A percentile compares a stretch with the other conserved stretches of the same genome.
Evolutionary conservation across 1,140 invertebrate species (phyloP).

Genomic region (Zaprionus gabonicus): DNA sequence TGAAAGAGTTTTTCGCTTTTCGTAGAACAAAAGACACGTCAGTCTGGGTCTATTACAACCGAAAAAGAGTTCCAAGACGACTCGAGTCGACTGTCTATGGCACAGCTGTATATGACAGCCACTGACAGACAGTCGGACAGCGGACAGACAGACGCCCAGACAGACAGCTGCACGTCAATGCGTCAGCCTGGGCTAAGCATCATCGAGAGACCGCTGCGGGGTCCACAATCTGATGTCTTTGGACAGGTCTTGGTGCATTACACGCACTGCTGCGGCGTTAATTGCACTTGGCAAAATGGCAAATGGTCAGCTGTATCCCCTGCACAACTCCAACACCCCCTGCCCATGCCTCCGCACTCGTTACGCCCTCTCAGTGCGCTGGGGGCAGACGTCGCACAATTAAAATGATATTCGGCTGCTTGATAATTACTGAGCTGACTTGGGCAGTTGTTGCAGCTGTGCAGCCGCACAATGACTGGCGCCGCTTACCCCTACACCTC

Average conservation of each 20-base stretch:
- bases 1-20: constrained; percentile 56
- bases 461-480: constrained; percentile 17
- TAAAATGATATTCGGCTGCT: constrained; percentile 51
- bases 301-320: constrained; percentile 46
- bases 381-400: constrained; percentile 41
- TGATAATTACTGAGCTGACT: constrained; percentile 42
- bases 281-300: constrained; percentile 55
- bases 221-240: neutral
- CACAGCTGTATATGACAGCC: constrained; percentile 23
- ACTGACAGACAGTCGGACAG: constrained; percentile 19
- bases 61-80: neutral
- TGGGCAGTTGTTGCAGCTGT: constrained; percentile 27
- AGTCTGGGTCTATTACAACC: neutral
- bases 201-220: constrained; percentile 6
- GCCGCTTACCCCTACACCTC: neutral
- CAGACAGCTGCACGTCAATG: constrained; percentile 52
- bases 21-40: constrained; percentile 55
- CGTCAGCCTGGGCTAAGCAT: constrained; percentile 49
- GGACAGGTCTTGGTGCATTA: constrained; percentile 28
- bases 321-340: no score
- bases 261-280: constrained; percentile 41
- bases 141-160: constrained; percentile 21
- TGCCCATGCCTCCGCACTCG: neutral
- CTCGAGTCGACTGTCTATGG: neutral
- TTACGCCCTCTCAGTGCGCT: neutral